These are phyloP conservation scores for Bedellia somnulentella DNA, from an alignment of 2,888 invertebrate genomes.

Conservation along the genomic window DNA sequence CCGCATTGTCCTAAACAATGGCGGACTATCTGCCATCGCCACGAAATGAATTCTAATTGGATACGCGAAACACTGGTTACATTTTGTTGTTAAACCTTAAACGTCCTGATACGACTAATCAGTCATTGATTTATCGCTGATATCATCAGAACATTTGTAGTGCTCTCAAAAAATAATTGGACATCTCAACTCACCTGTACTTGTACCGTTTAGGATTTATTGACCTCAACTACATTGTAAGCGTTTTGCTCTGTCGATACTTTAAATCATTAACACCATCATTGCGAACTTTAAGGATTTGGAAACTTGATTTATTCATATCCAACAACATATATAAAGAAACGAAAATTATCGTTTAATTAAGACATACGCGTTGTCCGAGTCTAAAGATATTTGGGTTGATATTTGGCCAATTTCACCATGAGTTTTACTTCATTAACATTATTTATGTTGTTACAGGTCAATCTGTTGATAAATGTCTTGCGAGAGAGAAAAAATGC, in stretches of 20 bases:
- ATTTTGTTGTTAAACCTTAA: slow-evolving; percentile 18
- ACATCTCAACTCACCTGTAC: too few relatives aligned
- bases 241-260: too few relatives aligned
- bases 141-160: too few relatives aligned
- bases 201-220: too few relatives aligned
- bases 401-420: slow-evolving; percentile 15
- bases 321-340: too few relatives aligned
- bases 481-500: slow-evolving; percentile 28
- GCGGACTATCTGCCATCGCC: slow-evolving; percentile 33
- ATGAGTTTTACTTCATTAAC: slow-evolving; percentile 43
- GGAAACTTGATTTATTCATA: too few relatives aligned
- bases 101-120: slow-evolving; percentile 15
- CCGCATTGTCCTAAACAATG: slow-evolving; percentile 49
- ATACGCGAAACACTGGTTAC: slow-evolving; percentile 30
- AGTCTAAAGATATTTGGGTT: slow-evolving; percentile 14
- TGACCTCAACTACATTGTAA: too few relatives aligned
- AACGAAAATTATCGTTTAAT: too few relatives aligned
- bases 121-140: too few relatives aligned
- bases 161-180: too few relatives aligned
- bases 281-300: too few relatives aligned
- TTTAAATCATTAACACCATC: too few relatives aligned
- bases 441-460: slow-evolving; percentile 39
- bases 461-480: slow-evolving; percentile 40
- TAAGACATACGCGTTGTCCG: slow-evolving; percentile 18
- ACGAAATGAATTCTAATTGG: slow-evolving; percentile 54